A percentile compares a stretch with the other conserved stretches of the same genome.
Evolutionary conservation across 2,888 invertebrate genomes (phyloP).

Genomic region (Sisyra nigra): DNA sequence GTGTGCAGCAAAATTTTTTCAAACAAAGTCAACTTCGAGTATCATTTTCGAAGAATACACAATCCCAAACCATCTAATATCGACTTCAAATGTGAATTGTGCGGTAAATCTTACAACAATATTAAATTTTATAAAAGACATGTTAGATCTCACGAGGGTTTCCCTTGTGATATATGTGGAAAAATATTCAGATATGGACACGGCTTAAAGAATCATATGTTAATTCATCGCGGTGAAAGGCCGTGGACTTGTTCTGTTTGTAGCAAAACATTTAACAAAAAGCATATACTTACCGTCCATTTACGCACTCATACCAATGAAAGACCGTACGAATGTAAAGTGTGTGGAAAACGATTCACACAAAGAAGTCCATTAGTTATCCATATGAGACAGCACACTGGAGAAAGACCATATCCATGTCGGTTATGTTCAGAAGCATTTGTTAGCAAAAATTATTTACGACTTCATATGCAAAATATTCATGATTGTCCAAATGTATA

Average conservation of each 20-base stretch:
- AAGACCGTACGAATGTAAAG: neutral
- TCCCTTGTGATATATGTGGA: slow-evolving; percentile 29
- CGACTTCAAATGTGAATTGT: slow-evolving; percentile 13
- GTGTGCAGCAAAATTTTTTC: slow-evolving; percentile 32
- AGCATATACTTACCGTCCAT: slow-evolving; percentile 29
- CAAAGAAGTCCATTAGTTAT: slow-evolving; percentile 12
- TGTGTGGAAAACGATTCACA: slow-evolving; percentile 4
- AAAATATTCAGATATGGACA: slow-evolving; percentile 28
- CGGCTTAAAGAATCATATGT: slow-evolving; percentile 27
- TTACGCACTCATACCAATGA: slow-evolving; percentile 18
- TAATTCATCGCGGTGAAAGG: slow-evolving; percentile 31
- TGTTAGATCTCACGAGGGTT: slow-evolving; percentile 17
- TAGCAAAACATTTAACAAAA: slow-evolving; percentile 30
- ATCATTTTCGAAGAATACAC: slow-evolving; percentile 4
- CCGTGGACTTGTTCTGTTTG: slow-evolving; percentile 30
- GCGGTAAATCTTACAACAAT: slow-evolving; percentile 11
- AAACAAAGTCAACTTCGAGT: slow-evolving; percentile 6
- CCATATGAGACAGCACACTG: slow-evolving; percentile 15
- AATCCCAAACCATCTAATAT: slow-evolving; percentile 1
- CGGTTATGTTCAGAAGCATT: slow-evolving; percentile 17
- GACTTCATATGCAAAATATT: slow-evolving; percentile 4
- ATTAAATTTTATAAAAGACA: slow-evolving; percentile 5
- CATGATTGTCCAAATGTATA: slow-evolving; percentile 8
- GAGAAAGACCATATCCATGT: slow-evolving; percentile 23
- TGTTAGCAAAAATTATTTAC: neutral